These are phyloP conservation scores for Harpegnathos saltator DNA, from an alignment of 1,140 invertebrate species.

Conservation along the genomic window DNA sequence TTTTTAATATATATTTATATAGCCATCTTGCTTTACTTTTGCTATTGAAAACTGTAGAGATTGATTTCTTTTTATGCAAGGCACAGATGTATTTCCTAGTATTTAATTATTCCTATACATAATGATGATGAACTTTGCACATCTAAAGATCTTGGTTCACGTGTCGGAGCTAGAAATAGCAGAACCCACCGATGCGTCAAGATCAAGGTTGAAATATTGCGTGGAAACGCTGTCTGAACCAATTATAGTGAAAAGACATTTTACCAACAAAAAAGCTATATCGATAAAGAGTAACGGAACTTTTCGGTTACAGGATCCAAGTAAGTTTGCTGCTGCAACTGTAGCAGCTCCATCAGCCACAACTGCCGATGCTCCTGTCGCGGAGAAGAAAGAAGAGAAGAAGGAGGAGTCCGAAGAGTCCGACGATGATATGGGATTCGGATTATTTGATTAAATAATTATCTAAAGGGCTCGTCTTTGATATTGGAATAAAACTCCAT, in stretches of 20 bases:
- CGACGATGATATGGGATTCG: constrained; percentile 99
- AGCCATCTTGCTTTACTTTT: no score
- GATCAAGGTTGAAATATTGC: constrained; percentile 68
- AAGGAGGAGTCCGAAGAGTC: constrained; percentile 92
- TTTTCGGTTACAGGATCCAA: constrained; percentile 91
- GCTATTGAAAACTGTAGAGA: no score
- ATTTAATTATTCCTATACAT: no score
- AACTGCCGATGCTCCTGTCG: constrained; percentile 87
- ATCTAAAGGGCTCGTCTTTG: not conserved
- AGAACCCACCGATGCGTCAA: constrained; percentile 81
- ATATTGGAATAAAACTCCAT: not conserved
- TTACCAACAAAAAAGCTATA: no score
- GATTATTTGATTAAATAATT: constrained; percentile 96
- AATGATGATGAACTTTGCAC: constrained; percentile 65
- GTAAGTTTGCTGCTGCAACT: constrained; percentile 94
- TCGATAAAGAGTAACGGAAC: constrained; percentile 37
- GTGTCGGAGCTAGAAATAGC: constrained; percentile 83
- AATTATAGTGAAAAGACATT: not conserved
- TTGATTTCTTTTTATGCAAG: no score
- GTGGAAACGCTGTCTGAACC: constrained; percentile 68
- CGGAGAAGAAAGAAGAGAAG: constrained; percentile 91
- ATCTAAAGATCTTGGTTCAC: constrained; percentile 69
- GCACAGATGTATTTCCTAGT: not conserved
- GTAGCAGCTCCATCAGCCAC: constrained; percentile 88
- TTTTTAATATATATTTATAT: no score